Conservation (phyloP, 1,140 invertebrate species). For the Zeugodacus cucurbitae region DNA sequence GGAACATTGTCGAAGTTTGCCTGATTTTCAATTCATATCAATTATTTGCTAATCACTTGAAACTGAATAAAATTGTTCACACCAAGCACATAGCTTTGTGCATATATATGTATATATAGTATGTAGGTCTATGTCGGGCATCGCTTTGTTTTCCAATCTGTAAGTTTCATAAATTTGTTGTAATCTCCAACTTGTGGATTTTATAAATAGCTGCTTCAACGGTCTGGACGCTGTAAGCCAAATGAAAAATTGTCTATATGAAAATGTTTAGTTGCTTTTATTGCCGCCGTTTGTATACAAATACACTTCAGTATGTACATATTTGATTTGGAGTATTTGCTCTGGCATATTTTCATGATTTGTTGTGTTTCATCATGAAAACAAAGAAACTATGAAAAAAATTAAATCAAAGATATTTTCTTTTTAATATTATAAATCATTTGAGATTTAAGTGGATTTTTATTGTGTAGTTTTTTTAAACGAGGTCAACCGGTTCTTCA, state of each 20-base stretch:
- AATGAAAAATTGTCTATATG: not conserved
- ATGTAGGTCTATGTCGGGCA: too few species aligned
- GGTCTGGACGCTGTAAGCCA: too few species aligned
- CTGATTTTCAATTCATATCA: not conserved
- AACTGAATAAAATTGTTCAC: not conserved
- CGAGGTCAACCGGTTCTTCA: not conserved
- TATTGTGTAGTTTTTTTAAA: not conserved
- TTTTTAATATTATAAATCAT: not conserved
- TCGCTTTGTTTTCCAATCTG: not conserved
- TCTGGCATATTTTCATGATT: not conserved
- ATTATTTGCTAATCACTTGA: conserved; percentile 11
- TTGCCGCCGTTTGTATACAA: not conserved
- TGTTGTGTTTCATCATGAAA: not conserved
- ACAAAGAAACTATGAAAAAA: not conserved
- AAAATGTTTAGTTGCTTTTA: not conserved
- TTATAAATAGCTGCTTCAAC: not conserved
- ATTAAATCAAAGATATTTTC: not conserved
- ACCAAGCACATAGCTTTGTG: not conserved
- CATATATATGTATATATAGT: not conserved
- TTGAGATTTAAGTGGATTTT: conserved; percentile 21
- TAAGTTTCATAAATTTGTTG: not conserved
- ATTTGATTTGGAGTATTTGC: not conserved
- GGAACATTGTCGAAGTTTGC: not conserved
- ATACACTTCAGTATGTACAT: not conserved
- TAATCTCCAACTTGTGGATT: not conserved